A percentile compares a stretch with the other conserved stretches of the same genome.
These are phyloP conservation scores for Bombus pascuorum DNA, from an alignment of 1,140 invertebrate genomes.

Conservation along the genomic window DNA sequence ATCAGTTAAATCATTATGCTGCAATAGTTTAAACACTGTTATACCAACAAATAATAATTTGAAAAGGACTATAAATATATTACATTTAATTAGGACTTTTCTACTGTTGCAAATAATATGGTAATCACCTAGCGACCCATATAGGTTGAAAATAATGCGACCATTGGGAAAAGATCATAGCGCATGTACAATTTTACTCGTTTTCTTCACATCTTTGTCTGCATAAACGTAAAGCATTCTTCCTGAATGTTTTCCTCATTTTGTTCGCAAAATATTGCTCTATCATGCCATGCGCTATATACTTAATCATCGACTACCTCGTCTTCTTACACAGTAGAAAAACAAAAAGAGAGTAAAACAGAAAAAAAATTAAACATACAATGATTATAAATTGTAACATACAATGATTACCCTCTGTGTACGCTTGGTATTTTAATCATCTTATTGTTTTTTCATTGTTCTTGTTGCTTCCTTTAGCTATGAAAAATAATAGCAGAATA, in stretches of 20 bases:
- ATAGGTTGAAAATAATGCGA: constrained; percentile 38
- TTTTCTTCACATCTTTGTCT: background rate
- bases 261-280: background rate
- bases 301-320: constrained; percentile 27
- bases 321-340: constrained; percentile 31
- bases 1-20: constrained; percentile 8
- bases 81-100: background rate
- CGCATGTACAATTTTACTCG: constrained; percentile 45
- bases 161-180: constrained; percentile 37
- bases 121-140: constrained; percentile 47
- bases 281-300: constrained; percentile 28
- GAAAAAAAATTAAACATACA: constrained; percentile 62
- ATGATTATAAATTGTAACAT: constrained; percentile 61
- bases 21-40: background rate
- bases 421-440: constrained; percentile 56
- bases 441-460: constrained; percentile 42
- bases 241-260: background rate
- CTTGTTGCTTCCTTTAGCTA: constrained; percentile 69
- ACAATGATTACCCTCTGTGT: constrained; percentile 50
- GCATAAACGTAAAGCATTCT: background rate
- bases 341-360: constrained; percentile 59
- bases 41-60: background rate
- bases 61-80: background rate
- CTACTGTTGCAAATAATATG: background rate
- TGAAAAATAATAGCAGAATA: constrained; percentile 80